Percentiles rank a stretch among this genome's conserved stretches.
Conservation (phyloP, 35 echinoderm and acorn worm genomes). For the Apostichopus californicus region DNA sequence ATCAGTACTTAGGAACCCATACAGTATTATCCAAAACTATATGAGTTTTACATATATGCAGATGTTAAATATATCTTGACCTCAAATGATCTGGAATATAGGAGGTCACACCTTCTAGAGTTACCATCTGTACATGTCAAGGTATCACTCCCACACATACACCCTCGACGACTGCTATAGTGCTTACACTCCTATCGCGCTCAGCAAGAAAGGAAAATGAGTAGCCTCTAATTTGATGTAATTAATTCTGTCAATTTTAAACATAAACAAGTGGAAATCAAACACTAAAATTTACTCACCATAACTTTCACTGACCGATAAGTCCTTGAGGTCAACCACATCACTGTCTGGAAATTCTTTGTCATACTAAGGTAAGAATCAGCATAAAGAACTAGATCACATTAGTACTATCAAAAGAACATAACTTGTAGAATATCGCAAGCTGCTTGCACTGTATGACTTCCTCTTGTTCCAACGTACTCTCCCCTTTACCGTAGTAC, state of each 20-base stretch:
- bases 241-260: background rate
- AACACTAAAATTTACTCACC: background rate
- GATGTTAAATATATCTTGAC: too few species aligned
- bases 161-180: background rate
- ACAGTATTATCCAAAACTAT: too few species aligned
- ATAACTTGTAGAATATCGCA: background rate
- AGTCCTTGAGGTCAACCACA: background rate
- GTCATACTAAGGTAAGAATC: slow-evolving; percentile 3
- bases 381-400: background rate
- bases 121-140: background rate
- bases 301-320: background rate
- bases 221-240: background rate
- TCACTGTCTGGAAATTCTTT: slow-evolving; percentile 28
- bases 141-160: background rate
- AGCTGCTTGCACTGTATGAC: background rate
- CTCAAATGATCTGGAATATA: too few species aligned
- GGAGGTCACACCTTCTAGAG: too few species aligned
- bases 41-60: too few species aligned
- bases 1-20: too few species aligned
- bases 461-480: background rate
- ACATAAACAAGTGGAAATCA: background rate
- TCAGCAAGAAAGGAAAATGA: background rate
- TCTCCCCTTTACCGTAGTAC: background rate
- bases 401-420: background rate
- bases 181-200: background rate